A percentile compares a stretch with the other conserved stretches of the same genome.
These are phyloP conservation scores for Bellardia pandia DNA, from an alignment of 2,888 invertebrate genomes.

Conservation along the genomic window DNA sequence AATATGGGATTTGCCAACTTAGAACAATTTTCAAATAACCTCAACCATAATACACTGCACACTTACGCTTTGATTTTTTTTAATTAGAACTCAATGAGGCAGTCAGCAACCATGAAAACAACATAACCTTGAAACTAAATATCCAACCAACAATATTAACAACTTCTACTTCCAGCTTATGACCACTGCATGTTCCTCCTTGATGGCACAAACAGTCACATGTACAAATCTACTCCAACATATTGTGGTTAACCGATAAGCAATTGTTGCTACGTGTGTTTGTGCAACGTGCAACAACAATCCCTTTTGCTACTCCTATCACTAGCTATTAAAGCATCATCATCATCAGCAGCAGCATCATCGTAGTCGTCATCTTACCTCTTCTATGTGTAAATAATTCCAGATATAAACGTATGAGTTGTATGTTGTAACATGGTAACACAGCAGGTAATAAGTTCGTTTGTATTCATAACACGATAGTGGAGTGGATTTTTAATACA, in stretches of 20 bases:
- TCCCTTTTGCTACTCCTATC: slow-evolving; percentile 58
- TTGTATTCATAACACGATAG: slow-evolving; percentile 65
- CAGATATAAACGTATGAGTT: slow-evolving; percentile 45
- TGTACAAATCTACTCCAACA: slow-evolving; percentile 16
- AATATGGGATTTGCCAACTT: not conserved
- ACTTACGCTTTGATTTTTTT: slow-evolving; percentile 17
- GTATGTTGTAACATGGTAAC: slow-evolving; percentile 61
- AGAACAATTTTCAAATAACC: not conserved
- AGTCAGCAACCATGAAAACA: not conserved
- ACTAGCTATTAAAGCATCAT: slow-evolving; percentile 66
- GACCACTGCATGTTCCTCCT: slow-evolving; percentile 20
- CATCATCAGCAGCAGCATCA: slow-evolving; percentile 29
- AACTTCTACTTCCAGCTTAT: slow-evolving; percentile 54
- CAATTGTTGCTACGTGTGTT: slow-evolving; percentile 67
- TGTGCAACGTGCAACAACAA: slow-evolving; percentile 49
- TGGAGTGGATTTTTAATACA: slow-evolving; percentile 59
- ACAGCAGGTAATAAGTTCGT: slow-evolving; percentile 68
- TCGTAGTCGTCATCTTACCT: slow-evolving; percentile 50
- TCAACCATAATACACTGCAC: not conserved
- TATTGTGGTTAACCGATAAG: slow-evolving; percentile 72
- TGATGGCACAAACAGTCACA: not conserved
- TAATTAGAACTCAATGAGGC: slow-evolving; percentile 35
- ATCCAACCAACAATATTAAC: slow-evolving; percentile 33
- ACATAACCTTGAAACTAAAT: slow-evolving; percentile 69
- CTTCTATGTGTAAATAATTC: slow-evolving; percentile 17